Evolutionary conservation across 1,140 invertebrate genomes (phyloP), one percentile per base, ranked within the genome.

Genomic region (Sinonovacula constricta): DNA sequence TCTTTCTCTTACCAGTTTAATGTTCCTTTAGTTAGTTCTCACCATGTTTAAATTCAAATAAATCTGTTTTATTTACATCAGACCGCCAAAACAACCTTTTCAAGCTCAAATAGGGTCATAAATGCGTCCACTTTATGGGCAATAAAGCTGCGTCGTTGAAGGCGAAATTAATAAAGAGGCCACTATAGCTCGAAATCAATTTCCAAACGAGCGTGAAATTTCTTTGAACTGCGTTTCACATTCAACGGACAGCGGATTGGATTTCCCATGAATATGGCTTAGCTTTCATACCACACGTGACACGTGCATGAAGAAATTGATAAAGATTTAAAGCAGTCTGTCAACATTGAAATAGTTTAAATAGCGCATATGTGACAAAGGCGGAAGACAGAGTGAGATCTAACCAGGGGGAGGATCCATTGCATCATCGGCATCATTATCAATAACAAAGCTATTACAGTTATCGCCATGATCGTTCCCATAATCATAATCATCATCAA

Each of bases 111-210:
- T 63, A 24, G 2, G 60, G n/a, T 24, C 49, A 39, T 63, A 39
- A 63, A 39, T 39, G 60, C 36, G 7, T 22, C 28, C 45, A 56
- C 33, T 51, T 68, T 54, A 24, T 30, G 56, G 36, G 49, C 36
- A 49, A 68, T 68, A 51, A 51, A 68, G 4, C 12, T 30, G 45
- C 53, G 10, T 68, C 45, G 68, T 60, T 60, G 45, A 71, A 36
- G 34, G 54, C 34, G 45, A 39, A 62, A 74, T 63, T 74, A 63
- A 74, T 74, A 74, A 74, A 74, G 31, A 31, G 34, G 39, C 57
- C 59, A 54, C 70, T 74, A 63, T 56, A 74, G 31, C 53, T 49
- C 22, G 65, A 49, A 74, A 74, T 65, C 60, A 74, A 74, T 74
- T 74, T 65, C 56, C 70, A 74, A 33, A 65, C 59, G 54, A 45